These are phyloP conservation scores for Scaptomyza montana DNA, from an alignment of 1,140 invertebrate genomes.

Conservation along the genomic window DNA sequence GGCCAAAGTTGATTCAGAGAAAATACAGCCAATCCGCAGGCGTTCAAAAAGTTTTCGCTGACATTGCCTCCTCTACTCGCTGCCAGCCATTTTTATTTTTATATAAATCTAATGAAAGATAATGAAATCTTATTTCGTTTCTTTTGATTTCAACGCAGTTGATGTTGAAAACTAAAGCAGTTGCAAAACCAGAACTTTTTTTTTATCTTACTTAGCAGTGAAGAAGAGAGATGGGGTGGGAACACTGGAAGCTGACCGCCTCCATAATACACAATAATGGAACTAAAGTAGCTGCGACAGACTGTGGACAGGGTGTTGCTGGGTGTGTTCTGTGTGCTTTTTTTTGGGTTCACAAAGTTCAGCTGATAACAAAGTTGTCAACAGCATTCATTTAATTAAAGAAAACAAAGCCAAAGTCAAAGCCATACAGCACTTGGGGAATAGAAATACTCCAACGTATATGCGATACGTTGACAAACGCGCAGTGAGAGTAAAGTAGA, in stretches of 20 bases:
- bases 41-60: conserved; percentile 58
- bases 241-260: conserved; percentile 6
- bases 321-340: conserved; percentile 22
- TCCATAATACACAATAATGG: conserved; percentile 73
- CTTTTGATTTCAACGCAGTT: conserved; percentile 78
- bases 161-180: conserved; percentile 77
- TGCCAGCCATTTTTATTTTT: conserved; percentile 67
- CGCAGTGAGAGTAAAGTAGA: neutral
- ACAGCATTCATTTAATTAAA: conserved; percentile 82
- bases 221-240: too few species aligned
- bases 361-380: conserved; percentile 81
- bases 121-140: conserved; percentile 81
- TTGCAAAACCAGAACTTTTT: conserved; percentile 62
- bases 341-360: conserved; percentile 65
- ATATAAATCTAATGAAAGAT: conserved; percentile 82
- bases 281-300: conserved; percentile 71
- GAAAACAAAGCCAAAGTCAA: conserved; percentile 73
- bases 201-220: conserved; percentile 1
- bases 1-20: conserved; percentile 20
- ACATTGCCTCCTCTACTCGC: conserved; percentile 48
- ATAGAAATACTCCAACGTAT: conserved; percentile 44
- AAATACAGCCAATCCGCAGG: conserved; percentile 47
- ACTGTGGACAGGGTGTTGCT: conserved; percentile 4
- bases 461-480: conserved; percentile 10
- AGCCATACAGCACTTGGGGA: conserved; percentile 62